Evolutionary conservation across 2,113 vertebrate genomes (phyloP).

Genomic region (Merops nubicus): DNA sequence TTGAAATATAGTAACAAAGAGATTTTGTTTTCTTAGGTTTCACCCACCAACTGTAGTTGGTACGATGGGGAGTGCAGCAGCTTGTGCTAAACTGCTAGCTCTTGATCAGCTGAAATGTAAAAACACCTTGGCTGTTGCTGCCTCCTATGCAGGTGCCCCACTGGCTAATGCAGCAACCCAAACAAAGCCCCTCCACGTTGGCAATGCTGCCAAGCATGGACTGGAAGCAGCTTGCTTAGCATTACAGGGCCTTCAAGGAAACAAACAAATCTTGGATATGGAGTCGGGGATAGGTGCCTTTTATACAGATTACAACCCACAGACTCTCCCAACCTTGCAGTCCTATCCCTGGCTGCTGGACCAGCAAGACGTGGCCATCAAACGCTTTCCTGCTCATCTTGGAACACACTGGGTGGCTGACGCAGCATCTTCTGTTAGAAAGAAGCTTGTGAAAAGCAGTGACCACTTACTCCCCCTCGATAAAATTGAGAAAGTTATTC

Average conservation of each 20-base stretch:
- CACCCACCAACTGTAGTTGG: conserved; percentile 92
- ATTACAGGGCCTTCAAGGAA: conserved; percentile 84
- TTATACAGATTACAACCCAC: conserved; percentile 85
- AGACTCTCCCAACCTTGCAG: conserved; percentile 58
- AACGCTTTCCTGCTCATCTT: conserved; percentile 89
- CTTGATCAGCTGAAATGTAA: conserved; percentile 78
- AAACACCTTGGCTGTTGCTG: conserved; percentile 88
- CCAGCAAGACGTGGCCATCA: conserved; percentile 89
- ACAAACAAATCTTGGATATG: conserved; percentile 83
- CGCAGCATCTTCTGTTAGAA: conserved; percentile 78
- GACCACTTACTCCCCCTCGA: conserved; percentile 50
- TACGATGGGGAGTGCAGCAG: conserved; percentile 90
- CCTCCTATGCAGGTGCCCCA: conserved; percentile 89
- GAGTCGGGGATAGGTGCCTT: conserved; percentile 87
- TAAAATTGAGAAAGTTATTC: conserved; percentile 75
- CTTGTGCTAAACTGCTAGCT: conserved; percentile 85
- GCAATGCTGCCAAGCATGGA: conserved; percentile 86
- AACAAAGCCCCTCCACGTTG: conserved; percentile 91
- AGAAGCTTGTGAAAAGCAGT: conserved; percentile 60
- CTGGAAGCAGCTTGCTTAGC: conserved; percentile 88
- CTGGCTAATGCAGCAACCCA: conserved; percentile 92
- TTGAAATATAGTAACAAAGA: background rate
- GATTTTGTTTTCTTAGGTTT: conserved; percentile 80
- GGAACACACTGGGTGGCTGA: conserved; percentile 93
- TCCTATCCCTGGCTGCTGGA: conserved; percentile 85